Evolutionary conservation across 2,797 vertebrate genomes (phyloP), one percentile per base, ranked within the genome.

Genomic region (Enteromius fasciolatus): DNA sequence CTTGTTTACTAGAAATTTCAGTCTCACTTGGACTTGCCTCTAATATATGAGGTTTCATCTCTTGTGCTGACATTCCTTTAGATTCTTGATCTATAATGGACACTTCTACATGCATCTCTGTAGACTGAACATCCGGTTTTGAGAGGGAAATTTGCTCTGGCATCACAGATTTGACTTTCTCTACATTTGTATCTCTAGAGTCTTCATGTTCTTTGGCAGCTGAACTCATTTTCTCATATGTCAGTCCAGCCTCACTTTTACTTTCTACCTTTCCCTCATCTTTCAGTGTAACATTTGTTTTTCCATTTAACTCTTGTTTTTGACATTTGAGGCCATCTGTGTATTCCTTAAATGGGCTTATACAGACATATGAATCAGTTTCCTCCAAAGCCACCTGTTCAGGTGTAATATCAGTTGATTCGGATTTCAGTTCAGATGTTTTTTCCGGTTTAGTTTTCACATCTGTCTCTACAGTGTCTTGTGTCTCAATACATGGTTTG

Each of bases 261-360:
- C 63, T 80, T 57, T 85, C 74, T 18, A 8, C 2, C 11, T 76
- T 80, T 41, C 39, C 23, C 54, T 39, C 44, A 76, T 74, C 77
- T 81, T 77, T 68, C n/a, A 74, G 83, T 28, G 52, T 31, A 48
- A 73, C 61, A 66, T 85, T 78, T 78, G 52, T 39, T 83, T 66
- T 80, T 83, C 83, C 78, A 80, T 31, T 68, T 80, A 73, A 57
- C 1, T 76, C 33, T 50, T 81, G 77, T 57, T 66, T 46, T 76
- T 83, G 69, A 68, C 66, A 72, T 48, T 67, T 73, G 11, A 75
- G 44, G 23, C n/a, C 18, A 61, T 73, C 41, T 69, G 46, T 70
- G 7, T 80, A 80, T 64, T 86, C 81, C 36, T 70, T 59, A 44
- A 72, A 33, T 59, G 72, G 46, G 46, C n/a, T 63, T 77, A 28